Percentiles rank a stretch among this genome's conserved stretches.
phyloP scores from a whole-genome alignment of 2,797 vertebrate genomes.

The Amphiprion clarkii region DNA sequence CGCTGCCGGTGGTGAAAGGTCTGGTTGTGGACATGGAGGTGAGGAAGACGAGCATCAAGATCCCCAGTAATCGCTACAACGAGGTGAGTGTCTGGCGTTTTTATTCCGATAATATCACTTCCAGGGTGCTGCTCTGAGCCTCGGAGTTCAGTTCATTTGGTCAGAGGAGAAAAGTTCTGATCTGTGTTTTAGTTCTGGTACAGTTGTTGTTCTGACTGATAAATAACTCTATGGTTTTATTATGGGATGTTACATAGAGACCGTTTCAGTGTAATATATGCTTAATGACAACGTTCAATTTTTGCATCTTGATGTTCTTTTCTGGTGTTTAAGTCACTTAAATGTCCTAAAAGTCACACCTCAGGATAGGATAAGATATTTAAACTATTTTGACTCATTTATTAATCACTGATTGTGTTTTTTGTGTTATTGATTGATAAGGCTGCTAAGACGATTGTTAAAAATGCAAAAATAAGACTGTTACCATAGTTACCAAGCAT shows the following conservation, averaged over 20 bases:
- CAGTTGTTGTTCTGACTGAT: not conserved
- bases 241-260: too few species aligned
- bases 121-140: too few species aligned
- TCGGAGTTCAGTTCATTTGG: not conserved
- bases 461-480: not conserved
- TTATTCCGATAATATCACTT: too few species aligned
- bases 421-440: too few species aligned
- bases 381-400: too few species aligned
- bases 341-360: too few species aligned
- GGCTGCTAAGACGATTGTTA: not conserved
- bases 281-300: not conserved
- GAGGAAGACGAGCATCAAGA: conserved; percentile 97
- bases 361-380: too few species aligned
- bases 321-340: not conserved
- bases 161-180: too few species aligned
- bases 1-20: conserved; percentile 93
- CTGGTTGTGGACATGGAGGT: conserved; percentile 99
- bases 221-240: too few species aligned
- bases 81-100: conserved; percentile 85
- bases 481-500: conserved; percentile 6
- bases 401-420: too few species aligned
- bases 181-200: not conserved
- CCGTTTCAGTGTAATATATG: too few species aligned
- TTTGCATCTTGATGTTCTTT: not conserved
- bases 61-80: conserved; percentile 98